phyloP scores from a whole-genome alignment of 2,113 vertebrate species.

The Nymphicus hollandicus region DNA sequence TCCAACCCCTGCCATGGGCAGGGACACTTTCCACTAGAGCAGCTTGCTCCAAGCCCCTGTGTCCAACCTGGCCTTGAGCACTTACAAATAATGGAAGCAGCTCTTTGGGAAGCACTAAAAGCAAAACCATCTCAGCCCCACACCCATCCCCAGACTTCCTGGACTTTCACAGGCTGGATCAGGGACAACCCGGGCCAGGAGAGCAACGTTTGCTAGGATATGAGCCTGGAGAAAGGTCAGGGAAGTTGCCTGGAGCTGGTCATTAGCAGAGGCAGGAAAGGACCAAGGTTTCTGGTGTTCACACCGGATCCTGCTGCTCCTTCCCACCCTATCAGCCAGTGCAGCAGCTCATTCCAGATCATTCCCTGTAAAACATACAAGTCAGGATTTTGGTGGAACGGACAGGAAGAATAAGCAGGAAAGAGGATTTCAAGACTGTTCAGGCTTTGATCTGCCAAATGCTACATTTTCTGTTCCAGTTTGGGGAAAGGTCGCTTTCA shows the following conservation, averaged over 20 bases:
- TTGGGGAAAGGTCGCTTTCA: not conserved
- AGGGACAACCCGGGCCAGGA: not conserved
- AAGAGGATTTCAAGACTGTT: not conserved
- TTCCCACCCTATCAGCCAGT: not conserved
- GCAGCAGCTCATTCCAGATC: not conserved
- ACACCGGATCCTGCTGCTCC: not conserved
- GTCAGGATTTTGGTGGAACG: not conserved
- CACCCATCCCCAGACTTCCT: not conserved
- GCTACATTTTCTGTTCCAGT: not conserved
- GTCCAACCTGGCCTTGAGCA: not conserved
- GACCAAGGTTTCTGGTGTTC: not conserved
- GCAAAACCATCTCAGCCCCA: not conserved
- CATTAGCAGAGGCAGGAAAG: not conserved
- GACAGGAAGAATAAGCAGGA: not conserved
- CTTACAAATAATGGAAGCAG: not conserved
- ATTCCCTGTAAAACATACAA: not conserved
- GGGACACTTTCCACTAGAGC: not conserved
- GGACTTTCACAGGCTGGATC: not conserved
- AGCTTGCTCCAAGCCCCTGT: not conserved
- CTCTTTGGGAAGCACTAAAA: not conserved
- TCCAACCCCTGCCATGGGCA: not conserved
- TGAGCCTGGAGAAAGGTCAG: not conserved
- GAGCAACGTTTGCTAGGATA: not conserved
- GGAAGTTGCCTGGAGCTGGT: not conserved
- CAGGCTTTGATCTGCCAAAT: not conserved